Base-by-base conservation (phyloP, 2,113 vertebrate species). In the Xyliphius kryptos region DNA sequence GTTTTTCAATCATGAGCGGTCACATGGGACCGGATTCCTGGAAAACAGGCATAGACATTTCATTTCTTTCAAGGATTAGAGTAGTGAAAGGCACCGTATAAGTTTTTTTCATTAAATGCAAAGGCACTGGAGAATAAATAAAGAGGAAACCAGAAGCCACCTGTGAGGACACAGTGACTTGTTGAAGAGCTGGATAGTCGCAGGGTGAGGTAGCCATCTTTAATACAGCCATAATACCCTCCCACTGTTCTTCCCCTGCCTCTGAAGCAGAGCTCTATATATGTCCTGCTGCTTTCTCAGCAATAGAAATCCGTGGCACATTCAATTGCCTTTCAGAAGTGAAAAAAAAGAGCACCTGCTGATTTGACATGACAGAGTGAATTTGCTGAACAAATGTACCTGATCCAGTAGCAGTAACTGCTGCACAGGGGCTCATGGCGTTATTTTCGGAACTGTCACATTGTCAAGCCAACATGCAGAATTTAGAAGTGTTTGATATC, bases 201-300 rank as follows among this genome's bases (percentile, higher is more conserved):
- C 41, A 20, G 21, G 48, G 66, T 43, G 49, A 36, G 43, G 40
- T 21, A 22, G 63, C 26, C 72, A 74, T 70, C 68, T 79, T 68
- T 77, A 80, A 78, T 79, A 63, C 71, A 58, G 74, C 77, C 78
- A 79, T 80, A 79, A 80, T 57, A 57, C 59, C 49, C 7, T 11
- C 20, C 64, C 47, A 36, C 16, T 10, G 6, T 36, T 15, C 20
- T 15, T 38, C 15, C 43, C 10, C 47, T 48, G 52, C n/a, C 55
- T 16, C 21, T 38, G 11, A 20, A 20, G 64, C 40, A 53, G n/a
- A n/a, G n/a, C n/a, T n/a, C n/a, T n/a, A n/a, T n/a, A n/a, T n/a
- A 20, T n/a, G 26, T 53, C 41, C 22, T 57, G 47, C 44, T 69
- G 67, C 60, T 64, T 12, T 54, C 49, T 49, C 26, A n/a, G 26